Percentiles rank a stretch among this genome's conserved stretches.
These are phyloP conservation scores for Drosophila barbarae DNA, from an alignment of 2,888 invertebrate genomes.

Conservation along the genomic window DNA sequence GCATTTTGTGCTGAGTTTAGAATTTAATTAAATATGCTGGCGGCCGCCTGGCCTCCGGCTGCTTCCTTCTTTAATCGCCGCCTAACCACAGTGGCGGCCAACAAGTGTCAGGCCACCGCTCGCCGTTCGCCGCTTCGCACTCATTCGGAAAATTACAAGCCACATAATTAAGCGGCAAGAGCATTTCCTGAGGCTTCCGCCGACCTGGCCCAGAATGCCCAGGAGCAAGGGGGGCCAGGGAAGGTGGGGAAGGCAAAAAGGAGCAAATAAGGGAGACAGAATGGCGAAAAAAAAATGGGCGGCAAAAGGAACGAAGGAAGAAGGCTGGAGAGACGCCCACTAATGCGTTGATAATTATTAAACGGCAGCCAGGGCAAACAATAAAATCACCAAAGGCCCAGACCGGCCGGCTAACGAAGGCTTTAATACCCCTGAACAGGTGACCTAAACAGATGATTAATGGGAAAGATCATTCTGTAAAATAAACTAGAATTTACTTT, in stretches of 20 bases:
- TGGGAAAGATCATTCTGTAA: not conserved
- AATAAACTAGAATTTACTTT: too few species aligned
- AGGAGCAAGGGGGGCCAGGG: not conserved
- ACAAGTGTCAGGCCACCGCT: conserved; percentile 37
- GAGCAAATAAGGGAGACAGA: conserved; percentile 2
- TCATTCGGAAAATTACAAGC: conserved; percentile 52
- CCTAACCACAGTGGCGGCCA: conserved; percentile 41
- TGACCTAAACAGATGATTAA: not conserved
- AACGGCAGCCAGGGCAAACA: conserved; percentile 27
- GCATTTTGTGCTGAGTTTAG: conserved; percentile 42
- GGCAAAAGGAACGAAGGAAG: conserved; percentile 2
- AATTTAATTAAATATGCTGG: conserved; percentile 49
- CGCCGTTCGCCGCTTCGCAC: conserved; percentile 1
- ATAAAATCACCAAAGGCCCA: conserved; percentile 9
- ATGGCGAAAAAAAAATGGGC: not conserved
- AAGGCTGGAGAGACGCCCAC: conserved; percentile 31
- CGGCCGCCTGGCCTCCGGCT: conserved; percentile 24
- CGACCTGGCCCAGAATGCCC: conserved; percentile 25
- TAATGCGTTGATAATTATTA: conserved; percentile 50
- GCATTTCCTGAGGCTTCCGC: conserved; percentile 42
- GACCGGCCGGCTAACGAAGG: not conserved
- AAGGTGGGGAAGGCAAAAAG: not conserved
- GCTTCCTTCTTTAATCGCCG: conserved; percentile 44
- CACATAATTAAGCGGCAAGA: conserved; percentile 51
- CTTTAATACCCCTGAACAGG: not conserved